These are phyloP conservation scores for Candoia aspera DNA, from an alignment of 2,113 vertebrate species.

Conservation along the genomic window DNA sequence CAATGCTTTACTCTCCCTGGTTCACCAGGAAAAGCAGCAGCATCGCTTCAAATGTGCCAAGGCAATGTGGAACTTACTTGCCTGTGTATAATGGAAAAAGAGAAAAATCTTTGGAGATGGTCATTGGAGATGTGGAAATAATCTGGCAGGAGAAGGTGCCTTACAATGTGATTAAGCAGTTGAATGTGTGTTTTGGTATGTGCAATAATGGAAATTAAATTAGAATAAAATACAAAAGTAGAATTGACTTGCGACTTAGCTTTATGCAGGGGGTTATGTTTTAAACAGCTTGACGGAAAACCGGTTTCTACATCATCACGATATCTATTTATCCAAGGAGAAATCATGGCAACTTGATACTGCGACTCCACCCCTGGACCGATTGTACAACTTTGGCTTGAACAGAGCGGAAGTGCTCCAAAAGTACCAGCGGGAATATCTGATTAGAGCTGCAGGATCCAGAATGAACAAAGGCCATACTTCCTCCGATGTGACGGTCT, in stretches of 20 bases:
- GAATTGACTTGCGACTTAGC: neutral
- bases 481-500: no score
- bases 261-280: rapidly evolving
- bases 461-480: no score
- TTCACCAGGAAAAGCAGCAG: no score
- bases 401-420: neutral
- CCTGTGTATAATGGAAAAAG: neutral
- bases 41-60: neutral
- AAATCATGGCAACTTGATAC: no score
- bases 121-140: neutral
- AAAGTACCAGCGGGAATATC: neutral
- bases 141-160: slow-evolving; percentile 19
- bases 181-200: neutral
- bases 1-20: neutral
- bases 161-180: neutral
- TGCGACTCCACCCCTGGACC: neutral
- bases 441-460: neutral
- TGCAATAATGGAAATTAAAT: neutral
- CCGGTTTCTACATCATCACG: neutral
- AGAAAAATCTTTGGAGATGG: neutral
- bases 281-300: neutral
- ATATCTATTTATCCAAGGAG: neutral
- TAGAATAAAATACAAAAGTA: rapidly evolving
- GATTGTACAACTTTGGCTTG: no score
- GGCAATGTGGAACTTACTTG: no score